Evolutionary conservation across 1,140 invertebrate genomes (phyloP).

Genomic region (Eurosta solidaginis): DNA sequence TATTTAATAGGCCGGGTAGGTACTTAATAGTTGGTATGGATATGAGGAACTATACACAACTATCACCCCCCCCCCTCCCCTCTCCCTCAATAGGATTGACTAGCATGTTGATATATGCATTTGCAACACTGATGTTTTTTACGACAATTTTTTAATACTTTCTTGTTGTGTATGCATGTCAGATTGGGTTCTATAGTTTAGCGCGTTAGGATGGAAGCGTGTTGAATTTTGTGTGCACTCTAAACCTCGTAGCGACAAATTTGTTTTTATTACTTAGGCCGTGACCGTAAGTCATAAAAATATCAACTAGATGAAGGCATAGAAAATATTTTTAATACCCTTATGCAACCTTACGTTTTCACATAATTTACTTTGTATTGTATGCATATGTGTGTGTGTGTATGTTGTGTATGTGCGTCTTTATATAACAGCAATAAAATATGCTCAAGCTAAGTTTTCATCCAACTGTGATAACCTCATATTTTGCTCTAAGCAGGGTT

Average conservation of each 20-base stretch:
- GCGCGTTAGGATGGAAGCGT: background rate
- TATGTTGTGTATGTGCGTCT: too few relatives aligned
- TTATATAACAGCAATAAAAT: too few relatives aligned
- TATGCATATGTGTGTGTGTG: too few relatives aligned
- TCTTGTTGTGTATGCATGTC: conserved; percentile 8
- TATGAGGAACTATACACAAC: background rate
- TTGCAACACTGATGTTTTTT: conserved; percentile 23
- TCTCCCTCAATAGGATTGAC: background rate
- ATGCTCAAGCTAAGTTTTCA: too few relatives aligned
- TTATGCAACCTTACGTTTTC: too few relatives aligned
- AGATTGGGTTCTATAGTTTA: background rate
- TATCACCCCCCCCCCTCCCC: background rate
- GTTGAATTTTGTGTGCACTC: conserved; percentile 26
- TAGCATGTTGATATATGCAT: background rate
- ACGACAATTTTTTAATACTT: conserved; percentile 20
- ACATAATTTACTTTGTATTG: too few relatives aligned
- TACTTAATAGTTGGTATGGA: background rate
- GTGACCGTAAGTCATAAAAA: conserved; percentile 5
- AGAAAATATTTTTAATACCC: conserved; percentile 3
- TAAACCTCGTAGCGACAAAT: conserved; percentile 2
- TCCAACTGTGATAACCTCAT: too few relatives aligned
- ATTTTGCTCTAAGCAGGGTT: too few relatives aligned
- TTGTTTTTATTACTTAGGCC: conserved; percentile 17
- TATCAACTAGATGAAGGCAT: conserved; percentile 21
- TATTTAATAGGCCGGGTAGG: background rate